These are phyloP conservation scores for Plagiodera versicolora DNA, from an alignment of 2,888 invertebrate genomes.

Conservation along the genomic window DNA sequence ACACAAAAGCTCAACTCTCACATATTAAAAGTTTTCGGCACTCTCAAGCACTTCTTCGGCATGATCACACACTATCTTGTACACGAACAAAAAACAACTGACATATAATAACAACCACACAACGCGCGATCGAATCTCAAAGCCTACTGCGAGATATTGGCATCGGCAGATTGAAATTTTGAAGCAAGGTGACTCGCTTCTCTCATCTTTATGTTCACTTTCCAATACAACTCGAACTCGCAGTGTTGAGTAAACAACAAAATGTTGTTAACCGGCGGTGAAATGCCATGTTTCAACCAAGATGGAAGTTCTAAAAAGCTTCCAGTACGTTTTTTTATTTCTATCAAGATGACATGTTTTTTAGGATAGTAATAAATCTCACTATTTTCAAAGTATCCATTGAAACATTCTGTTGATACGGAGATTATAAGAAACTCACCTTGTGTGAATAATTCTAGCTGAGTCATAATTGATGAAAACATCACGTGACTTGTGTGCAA, in stretches of 20 bases:
- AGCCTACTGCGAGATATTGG: background rate
- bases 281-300: too few relatives aligned
- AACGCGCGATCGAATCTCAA: background rate
- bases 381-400: too few relatives aligned
- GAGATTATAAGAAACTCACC: too few relatives aligned
- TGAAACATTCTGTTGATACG: too few relatives aligned
- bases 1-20: background rate
- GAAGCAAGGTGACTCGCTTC: constrained; percentile 10
- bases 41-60: background rate
- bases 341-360: too few relatives aligned
- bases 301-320: too few relatives aligned
- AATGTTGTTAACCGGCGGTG: too few relatives aligned
- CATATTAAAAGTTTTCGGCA: background rate
- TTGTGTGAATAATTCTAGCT: too few relatives aligned
- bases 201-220: background rate
- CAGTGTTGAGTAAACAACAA: background rate
- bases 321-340: too few relatives aligned
- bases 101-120: background rate
- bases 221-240: constrained; percentile 4
- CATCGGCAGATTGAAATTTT: constrained; percentile 4
- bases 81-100: background rate
- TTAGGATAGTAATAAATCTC: too few relatives aligned
- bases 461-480: too few relatives aligned
- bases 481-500: too few relatives aligned
- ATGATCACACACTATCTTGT: background rate